Percentiles rank a stretch among this genome's conserved stretches.
Evolutionary conservation across 2,797 vertebrate genomes (phyloP).

Genomic region (Okamejei kenojei): DNA sequence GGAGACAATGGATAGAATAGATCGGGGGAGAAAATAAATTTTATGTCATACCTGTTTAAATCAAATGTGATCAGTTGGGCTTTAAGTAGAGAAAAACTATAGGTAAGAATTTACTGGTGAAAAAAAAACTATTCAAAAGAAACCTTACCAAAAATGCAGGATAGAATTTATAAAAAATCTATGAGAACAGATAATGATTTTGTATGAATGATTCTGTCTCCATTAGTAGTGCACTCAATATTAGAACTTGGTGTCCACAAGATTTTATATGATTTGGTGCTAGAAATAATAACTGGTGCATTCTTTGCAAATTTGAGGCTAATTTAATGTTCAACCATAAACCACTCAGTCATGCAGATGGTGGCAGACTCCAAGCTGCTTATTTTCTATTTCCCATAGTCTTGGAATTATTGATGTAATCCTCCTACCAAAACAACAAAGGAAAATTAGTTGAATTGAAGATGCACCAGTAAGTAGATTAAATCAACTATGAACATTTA

Average conservation of each 20-base stretch:
- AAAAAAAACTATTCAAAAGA: not conserved
- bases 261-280: not conserved
- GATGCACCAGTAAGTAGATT: not conserved
- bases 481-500: slow-evolving; percentile 30
- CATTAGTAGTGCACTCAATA: not conserved
- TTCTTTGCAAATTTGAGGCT: not conserved
- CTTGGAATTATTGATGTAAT: not conserved
- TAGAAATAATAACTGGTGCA: not conserved
- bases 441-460: not conserved
- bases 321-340: not conserved
- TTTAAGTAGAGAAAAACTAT: not conserved
- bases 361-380: not conserved
- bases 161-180: too few relatives aligned
- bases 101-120: not conserved
- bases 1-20: not conserved
- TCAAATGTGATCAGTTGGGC: not conserved
- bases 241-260: not conserved
- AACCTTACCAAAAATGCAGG: not conserved
- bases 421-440: not conserved
- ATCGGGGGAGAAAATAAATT: not conserved
- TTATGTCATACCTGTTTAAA: not conserved
- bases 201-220: not conserved
- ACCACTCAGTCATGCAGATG: not conserved
- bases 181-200: not conserved
- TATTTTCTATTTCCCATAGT: not conserved